Evolutionary conservation across 2,888 invertebrate species (phyloP).

Genomic region (Mythimna ferrago): DNA sequence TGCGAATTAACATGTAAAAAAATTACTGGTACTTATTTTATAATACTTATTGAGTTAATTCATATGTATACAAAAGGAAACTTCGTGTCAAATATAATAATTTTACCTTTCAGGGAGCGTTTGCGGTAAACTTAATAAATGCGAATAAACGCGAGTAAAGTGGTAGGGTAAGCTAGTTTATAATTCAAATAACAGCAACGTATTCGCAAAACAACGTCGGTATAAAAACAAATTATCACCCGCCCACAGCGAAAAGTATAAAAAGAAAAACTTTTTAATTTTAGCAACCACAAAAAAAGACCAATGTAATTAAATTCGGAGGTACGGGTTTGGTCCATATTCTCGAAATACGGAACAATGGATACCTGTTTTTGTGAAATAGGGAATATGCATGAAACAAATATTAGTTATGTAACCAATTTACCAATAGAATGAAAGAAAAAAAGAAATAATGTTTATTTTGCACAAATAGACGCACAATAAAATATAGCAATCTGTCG

Average conservation of each 20-base stretch:
- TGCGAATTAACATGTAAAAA: neutral
- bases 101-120: constrained; percentile 11
- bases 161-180: constrained; percentile 43
- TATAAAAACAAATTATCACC: constrained; percentile 60
- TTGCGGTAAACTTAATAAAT: constrained; percentile 37
- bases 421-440: no score
- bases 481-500: no score
- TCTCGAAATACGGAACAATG: constrained; percentile 38
- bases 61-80: constrained; percentile 3
- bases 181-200: constrained; percentile 54
- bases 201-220: constrained; percentile 51
- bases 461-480: no score
- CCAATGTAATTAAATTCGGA: constrained; percentile 55
- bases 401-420: no score
- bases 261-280: constrained; percentile 58
- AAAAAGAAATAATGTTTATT: no score
- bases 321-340: constrained; percentile 38
- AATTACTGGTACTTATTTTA: neutral
- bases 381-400: no score
- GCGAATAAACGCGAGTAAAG: constrained; percentile 39
- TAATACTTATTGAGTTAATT: neutral
- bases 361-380: constrained; percentile 55
- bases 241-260: constrained; percentile 44
- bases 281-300: constrained; percentile 54
- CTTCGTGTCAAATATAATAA: neutral